These are phyloP conservation scores for Rotaria sp. DNA, from an alignment of 2,888 invertebrate species.

Conservation along the genomic window DNA sequence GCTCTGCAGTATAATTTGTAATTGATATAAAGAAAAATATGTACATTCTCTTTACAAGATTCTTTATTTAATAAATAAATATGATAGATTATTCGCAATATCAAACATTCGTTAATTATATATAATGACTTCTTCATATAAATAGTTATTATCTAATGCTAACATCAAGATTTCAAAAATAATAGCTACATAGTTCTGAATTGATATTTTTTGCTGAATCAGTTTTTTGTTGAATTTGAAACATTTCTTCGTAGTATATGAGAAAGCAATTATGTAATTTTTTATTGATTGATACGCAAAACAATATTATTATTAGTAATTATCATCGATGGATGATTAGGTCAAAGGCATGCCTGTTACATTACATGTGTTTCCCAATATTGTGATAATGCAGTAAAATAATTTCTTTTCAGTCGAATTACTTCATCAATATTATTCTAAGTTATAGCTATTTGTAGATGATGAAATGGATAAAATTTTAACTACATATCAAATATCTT, in stretches of 20 bases:
- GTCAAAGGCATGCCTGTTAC: not conserved
- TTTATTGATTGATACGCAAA: not conserved
- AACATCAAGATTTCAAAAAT: no score
- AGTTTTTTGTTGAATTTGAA: not conserved
- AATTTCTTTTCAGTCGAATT: not conserved
- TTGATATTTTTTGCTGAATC: not conserved
- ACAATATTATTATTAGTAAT: not conserved
- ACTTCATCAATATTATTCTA: not conserved
- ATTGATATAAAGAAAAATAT: no score
- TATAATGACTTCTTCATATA: no score
- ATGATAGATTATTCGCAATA: no score
- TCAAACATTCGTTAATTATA: no score
- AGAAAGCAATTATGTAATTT: not conserved
- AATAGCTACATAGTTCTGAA: no score
- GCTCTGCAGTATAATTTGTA: no score
- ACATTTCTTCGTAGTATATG: not conserved
- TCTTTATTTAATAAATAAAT: no score
- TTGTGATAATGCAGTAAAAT: not conserved
- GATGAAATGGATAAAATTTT: not conserved
- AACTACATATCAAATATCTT: no score
- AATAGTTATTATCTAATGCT: no score
- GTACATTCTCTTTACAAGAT: no score
- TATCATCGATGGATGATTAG: not conserved
- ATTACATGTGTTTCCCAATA: not conserved
- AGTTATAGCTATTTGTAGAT: not conserved